Percentiles rank a stretch among this genome's conserved stretches.
phyloP scores from a whole-genome alignment of 1,140 invertebrate species.

The Trachymyrmex cornetzi region DNA sequence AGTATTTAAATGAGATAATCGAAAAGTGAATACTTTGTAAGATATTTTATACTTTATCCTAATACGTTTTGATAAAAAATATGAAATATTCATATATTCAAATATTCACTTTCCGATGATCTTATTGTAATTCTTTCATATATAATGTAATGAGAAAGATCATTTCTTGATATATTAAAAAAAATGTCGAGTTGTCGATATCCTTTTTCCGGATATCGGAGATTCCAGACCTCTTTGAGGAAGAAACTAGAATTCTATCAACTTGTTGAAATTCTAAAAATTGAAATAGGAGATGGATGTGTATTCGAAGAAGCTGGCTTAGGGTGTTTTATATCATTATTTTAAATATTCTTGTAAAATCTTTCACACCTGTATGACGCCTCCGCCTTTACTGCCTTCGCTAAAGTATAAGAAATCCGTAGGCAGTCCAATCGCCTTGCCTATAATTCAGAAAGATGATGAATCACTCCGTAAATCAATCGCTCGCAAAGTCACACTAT shows the following conservation, averaged over 20 bases:
- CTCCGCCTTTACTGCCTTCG: conserved; percentile 95
- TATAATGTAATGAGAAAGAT: neutral
- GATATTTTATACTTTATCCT: neutral
- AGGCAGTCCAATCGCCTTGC: conserved; percentile 96
- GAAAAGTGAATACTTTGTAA: neutral
- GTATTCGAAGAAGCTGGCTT: neutral
- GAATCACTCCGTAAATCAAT: conserved; percentile 48
- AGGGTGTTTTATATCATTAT: neutral
- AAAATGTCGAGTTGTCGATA: neutral
- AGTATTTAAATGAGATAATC: neutral
- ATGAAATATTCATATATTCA: neutral
- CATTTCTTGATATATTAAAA: neutral
- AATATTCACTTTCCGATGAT: neutral
- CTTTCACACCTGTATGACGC: conserved; percentile 93
- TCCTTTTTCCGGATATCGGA: neutral
- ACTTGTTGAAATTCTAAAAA: neutral
- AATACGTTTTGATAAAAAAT: neutral
- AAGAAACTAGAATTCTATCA: neutral
- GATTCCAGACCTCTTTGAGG: neutral
- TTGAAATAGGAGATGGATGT: neutral
- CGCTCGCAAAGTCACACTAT: neutral
- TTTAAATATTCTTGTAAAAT: conserved; percentile 18
- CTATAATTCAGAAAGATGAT: conserved; percentile 82
- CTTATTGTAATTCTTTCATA: neutral
- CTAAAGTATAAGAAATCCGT: conserved; percentile 94